Evolutionary conservation across 1,140 invertebrate species (phyloP).

Genomic region (Leptinotarsa texana): DNA sequence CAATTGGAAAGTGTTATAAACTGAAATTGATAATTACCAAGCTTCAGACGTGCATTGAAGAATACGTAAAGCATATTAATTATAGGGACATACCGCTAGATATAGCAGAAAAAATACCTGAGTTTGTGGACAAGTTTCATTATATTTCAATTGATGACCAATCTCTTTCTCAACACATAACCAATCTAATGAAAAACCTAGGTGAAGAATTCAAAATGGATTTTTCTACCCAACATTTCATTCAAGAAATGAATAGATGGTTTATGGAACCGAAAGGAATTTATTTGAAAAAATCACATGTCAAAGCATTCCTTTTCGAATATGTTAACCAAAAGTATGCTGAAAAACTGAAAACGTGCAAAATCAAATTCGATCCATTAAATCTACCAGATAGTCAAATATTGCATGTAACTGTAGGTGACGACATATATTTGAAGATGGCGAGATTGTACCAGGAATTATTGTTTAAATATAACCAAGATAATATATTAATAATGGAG

Average conservation of each 20-base stretch:
- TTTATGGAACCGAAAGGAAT: background rate
- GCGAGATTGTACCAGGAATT: background rate
- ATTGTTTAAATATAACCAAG: background rate
- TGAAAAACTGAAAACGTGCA: background rate
- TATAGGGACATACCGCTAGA: background rate
- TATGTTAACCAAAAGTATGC: background rate
- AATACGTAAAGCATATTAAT: background rate
- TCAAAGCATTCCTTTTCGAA: background rate
- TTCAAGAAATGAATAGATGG: background rate
- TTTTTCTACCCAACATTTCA: background rate
- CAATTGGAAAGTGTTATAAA: background rate
- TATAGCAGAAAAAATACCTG: background rate
- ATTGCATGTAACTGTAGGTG: background rate
- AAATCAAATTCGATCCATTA: background rate
- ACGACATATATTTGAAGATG: background rate
- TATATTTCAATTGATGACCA: background rate
- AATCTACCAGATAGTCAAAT: background rate
- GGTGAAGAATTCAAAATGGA: background rate
- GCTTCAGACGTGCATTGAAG: background rate
- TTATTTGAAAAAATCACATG: background rate
- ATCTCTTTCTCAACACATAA: background rate
- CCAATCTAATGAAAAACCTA: background rate
- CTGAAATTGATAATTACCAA: background rate
- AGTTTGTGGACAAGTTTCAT: background rate
- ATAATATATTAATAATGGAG: background rate